Percentiles rank a stretch among this genome's conserved stretches.
These are phyloP conservation scores for Miltochrista miniata DNA, from an alignment of 2,888 invertebrate species.

Conservation along the genomic window DNA sequence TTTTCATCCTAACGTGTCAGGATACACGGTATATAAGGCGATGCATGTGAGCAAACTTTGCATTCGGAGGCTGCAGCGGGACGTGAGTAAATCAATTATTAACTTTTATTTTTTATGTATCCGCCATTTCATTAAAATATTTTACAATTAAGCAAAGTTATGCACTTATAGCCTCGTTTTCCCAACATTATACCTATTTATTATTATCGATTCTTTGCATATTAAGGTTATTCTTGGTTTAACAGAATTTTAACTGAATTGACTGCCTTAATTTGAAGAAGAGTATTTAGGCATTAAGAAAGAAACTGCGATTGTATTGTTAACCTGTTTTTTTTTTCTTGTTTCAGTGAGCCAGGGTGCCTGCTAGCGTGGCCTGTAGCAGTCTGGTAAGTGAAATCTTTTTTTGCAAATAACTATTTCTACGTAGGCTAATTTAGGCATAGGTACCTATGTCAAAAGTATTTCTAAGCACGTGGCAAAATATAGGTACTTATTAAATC, in stretches of 20 bases:
- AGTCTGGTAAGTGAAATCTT: constrained; percentile 51
- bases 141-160: too few species aligned
- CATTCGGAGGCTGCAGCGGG: constrained; percentile 39
- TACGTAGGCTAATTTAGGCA: too few species aligned
- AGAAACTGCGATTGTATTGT: not conserved
- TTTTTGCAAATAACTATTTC: too few species aligned
- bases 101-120: not conserved
- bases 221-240: too few species aligned
- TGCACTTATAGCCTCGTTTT: too few species aligned
- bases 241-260: too few species aligned
- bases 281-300: too few species aligned
- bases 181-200: too few species aligned
- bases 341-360: constrained; percentile 70
- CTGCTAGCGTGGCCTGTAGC: constrained; percentile 53
- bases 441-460: too few species aligned
- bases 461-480: not conserved
- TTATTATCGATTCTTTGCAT: too few species aligned
- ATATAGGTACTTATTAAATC: not conserved
- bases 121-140: not conserved
- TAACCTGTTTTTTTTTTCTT: constrained; percentile 17
- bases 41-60: constrained; percentile 8
- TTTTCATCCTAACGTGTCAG: constrained; percentile 7
- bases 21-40: constrained; percentile 24
- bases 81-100: constrained; percentile 27
- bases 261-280: too few species aligned